Percentiles rank a stretch among this genome's conserved stretches.
These are phyloP conservation scores for Ciona savignyi DNA, from an alignment of 23 tunicate species.

Conservation along the genomic window DNA sequence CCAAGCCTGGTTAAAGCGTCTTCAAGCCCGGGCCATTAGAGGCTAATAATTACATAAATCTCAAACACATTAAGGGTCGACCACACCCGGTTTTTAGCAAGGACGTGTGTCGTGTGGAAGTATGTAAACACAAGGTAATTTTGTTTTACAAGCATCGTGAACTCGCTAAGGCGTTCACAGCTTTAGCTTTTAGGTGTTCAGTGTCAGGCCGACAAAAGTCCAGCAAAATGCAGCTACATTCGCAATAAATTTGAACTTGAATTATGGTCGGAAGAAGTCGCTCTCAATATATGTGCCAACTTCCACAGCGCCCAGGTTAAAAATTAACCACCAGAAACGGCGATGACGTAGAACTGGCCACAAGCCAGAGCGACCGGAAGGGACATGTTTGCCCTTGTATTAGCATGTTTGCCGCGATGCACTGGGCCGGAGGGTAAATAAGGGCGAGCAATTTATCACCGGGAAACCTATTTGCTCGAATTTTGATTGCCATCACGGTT, in stretches of 20 bases:
- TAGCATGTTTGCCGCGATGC: background rate
- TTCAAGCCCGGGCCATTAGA: background rate
- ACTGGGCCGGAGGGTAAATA: conserved; percentile 2
- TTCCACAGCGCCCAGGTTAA: background rate
- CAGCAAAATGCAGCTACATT: too few relatives aligned
- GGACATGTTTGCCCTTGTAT: background rate
- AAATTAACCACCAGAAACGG: too few relatives aligned
- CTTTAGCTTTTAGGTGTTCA: too few relatives aligned
- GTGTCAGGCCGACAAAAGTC: too few relatives aligned
- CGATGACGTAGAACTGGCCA: background rate
- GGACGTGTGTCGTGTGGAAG: background rate
- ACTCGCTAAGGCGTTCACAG: too few relatives aligned
- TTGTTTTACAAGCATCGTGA: too few relatives aligned
- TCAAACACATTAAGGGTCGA: background rate
- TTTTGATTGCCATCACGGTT: background rate
- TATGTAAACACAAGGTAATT: too few relatives aligned
- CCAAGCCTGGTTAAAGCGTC: background rate
- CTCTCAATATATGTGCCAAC: background rate
- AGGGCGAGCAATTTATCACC: background rate
- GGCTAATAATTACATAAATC: background rate
- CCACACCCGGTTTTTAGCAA: background rate
- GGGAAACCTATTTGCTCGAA: conserved; percentile 1
- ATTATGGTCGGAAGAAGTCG: too few relatives aligned
- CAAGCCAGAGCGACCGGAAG: background rate
- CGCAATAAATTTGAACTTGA: background rate